These are phyloP conservation scores for Orcinus orca DNA, from an alignment of 2,113 vertebrate genomes.

Conservation along the genomic window DNA sequence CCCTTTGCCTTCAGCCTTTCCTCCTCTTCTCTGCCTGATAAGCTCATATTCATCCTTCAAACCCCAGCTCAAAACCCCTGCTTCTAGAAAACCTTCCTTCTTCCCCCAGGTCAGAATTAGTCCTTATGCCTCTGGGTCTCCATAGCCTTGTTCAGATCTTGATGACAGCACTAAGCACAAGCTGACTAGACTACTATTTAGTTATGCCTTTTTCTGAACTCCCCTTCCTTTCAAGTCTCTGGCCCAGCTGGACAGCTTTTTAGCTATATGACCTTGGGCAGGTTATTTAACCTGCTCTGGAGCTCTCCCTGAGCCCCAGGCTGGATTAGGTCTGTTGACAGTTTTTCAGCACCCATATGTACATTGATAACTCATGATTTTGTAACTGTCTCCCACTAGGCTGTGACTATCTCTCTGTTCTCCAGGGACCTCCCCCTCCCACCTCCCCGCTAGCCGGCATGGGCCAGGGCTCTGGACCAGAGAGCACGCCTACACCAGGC, in stretches of 20 bases:
- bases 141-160: neutral
- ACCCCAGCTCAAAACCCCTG: neutral
- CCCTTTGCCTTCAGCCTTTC: neutral
- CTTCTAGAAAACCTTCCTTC: neutral
- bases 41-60: neutral
- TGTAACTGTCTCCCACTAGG: neutral
- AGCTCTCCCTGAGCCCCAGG: neutral
- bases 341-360: neutral
- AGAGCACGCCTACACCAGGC: neutral
- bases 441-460: accelerated
- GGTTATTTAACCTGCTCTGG: neutral
- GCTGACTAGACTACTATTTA: neutral
- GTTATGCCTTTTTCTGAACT: slow-evolving; percentile 25
- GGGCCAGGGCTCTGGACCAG: neutral
- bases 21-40: neutral
- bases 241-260: neutral
- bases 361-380: neutral
- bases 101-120: neutral
- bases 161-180: neutral
- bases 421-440: neutral
- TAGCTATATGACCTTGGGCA: neutral
- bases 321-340: neutral
- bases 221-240: slow-evolving; percentile 9
- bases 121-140: neutral
- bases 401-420: neutral